phyloP scores from a whole-genome alignment of 1,140 invertebrate species.

The Drosophila athabasca region DNA sequence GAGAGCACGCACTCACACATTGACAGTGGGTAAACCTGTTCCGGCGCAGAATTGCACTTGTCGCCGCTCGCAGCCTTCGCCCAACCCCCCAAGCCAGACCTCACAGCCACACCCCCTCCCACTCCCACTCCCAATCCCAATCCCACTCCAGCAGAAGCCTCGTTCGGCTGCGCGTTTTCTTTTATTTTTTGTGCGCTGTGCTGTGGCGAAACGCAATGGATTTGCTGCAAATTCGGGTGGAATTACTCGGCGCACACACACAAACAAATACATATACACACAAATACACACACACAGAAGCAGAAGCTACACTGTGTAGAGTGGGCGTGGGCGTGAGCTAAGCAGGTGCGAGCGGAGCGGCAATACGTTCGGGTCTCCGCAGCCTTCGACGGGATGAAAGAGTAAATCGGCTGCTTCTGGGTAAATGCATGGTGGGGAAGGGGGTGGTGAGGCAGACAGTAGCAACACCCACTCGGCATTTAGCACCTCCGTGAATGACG shows the following conservation, averaged over 20 bases:
- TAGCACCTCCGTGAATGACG: slow-evolving; percentile 75
- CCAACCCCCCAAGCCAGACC: background rate
- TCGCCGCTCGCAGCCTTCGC: slow-evolving; percentile 35
- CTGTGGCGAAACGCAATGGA: slow-evolving; percentile 69
- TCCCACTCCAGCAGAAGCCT: slow-evolving; percentile 7
- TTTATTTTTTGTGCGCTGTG: slow-evolving; percentile 79
- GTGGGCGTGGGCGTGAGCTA: slow-evolving; percentile 75
- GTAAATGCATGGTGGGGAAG: slow-evolving; percentile 2
- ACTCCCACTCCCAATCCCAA: background rate
- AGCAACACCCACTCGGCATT: slow-evolving; percentile 73
- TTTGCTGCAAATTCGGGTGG: slow-evolving; percentile 82
- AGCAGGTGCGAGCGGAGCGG: slow-evolving; percentile 59
- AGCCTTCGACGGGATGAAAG: slow-evolving; percentile 63
- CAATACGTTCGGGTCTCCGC: slow-evolving; percentile 57
- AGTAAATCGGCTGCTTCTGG: slow-evolving; percentile 76
- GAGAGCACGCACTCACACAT: slow-evolving; percentile 9
- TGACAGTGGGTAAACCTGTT: slow-evolving; percentile 65
- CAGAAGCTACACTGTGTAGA: slow-evolving; percentile 50
- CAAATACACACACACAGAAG: background rate
- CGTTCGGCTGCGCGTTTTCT: slow-evolving; percentile 73
- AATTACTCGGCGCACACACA: slow-evolving; percentile 69
- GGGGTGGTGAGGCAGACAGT: slow-evolving; percentile 11
- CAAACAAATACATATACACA: slow-evolving; percentile 5
- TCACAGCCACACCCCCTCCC: no score
- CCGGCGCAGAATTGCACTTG: slow-evolving; percentile 78